phyloP scores from a whole-genome alignment of 2,888 invertebrate genomes.

The Calliopum simillimum region DNA sequence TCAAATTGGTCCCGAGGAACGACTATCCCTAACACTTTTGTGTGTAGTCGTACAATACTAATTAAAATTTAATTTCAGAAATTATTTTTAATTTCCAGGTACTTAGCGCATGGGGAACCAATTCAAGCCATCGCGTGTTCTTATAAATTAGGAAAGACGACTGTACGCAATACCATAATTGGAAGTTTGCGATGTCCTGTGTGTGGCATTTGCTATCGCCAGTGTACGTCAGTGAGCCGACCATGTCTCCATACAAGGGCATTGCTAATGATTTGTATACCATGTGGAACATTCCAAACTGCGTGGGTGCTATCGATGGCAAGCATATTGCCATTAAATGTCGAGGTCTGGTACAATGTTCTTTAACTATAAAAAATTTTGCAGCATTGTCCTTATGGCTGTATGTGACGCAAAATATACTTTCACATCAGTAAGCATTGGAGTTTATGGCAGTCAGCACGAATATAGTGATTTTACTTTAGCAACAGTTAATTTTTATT shows the following conservation, averaged over 20 bases:
- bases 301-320: no score
- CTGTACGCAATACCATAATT: conserved; percentile 53
- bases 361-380: conserved; percentile 19
- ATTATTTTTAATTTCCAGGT: conserved; percentile 3
- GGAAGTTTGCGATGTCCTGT: conserved; percentile 45
- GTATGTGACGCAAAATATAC: conserved; percentile 22
- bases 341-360: no score
- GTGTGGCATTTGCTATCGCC: conserved; percentile 67
- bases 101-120: conserved; percentile 40
- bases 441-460: neutral
- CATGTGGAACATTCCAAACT: no score
- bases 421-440: no score
- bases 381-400: conserved; percentile 9
- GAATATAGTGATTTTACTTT: no score
- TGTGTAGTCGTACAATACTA: no score
- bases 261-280: no score
- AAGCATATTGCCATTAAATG: no score
- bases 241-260: no score
- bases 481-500: no score
- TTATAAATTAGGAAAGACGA: conserved; percentile 64
- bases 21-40: conserved; percentile 20
- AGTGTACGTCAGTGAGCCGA: no score
- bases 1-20: conserved; percentile 8
- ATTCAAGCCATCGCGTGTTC: conserved; percentile 33
- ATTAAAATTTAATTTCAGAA: neutral